Base-by-base conservation (phyloP, 2,113 vertebrate genomes). In the Tor tambroides region DNA sequence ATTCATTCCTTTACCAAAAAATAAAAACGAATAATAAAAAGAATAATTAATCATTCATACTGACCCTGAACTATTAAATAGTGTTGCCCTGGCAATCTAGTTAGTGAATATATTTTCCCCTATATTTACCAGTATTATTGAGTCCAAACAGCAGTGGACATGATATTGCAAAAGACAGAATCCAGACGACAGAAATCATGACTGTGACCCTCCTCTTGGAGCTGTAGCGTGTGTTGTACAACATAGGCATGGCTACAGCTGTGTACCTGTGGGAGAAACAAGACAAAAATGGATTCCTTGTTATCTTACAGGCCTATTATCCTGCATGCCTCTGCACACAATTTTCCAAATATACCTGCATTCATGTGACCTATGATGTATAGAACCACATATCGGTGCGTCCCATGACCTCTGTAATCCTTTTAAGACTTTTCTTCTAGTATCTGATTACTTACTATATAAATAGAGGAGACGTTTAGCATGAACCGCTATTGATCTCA, bases 191-290 rank as follows among this genome's bases (percentile, higher is more conserved):
- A 1, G 97, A 93, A 2, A 99, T 99, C 98, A 99, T 99, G 82
- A 98, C 89, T 0, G 98, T 99, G 91, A 99, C 98, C 28, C 98
- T 93, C 91, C 98, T 96, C 92, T 95, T 97, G 74, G 98, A 99
- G 92, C 98, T 99, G 94, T 99, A 99, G 87, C 97, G 97, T 0
- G 98, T 99, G 80, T 99, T 99, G 85, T 99, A 99, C 71, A 99
- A 94, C 98, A 99, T 99, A 1, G 98, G 98, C 98, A 99, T 98
- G 8, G 98, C 98, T 87, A 99, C 98, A 0, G 98, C 98, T 6
- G 98, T 99, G 92, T 99, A 99, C 92, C 98, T 99, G 95, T 51
- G 77, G 23, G 26, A 77, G 38, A 61, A 35, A 56, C 5, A 9
- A 83, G 30, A 74, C 23, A 54, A 14, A 78, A 17, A 17, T 56